Evolutionary conservation across 2,888 invertebrate species (phyloP).

Genomic region (Epirrita christyi): DNA sequence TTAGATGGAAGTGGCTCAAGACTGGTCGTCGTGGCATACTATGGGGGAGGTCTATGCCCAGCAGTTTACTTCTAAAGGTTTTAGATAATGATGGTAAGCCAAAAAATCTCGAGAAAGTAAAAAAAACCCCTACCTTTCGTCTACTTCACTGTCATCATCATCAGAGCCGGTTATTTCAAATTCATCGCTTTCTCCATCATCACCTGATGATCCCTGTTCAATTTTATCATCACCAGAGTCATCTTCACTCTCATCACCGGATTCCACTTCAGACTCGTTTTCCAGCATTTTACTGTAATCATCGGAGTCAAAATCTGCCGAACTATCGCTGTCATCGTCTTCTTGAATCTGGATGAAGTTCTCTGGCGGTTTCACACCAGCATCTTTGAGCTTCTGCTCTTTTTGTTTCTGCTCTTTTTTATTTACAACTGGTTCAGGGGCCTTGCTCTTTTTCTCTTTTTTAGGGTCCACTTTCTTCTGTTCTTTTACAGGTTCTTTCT

Average conservation of each 20-base stretch:
- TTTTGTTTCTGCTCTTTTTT: constrained; percentile 55
- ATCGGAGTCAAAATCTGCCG: constrained; percentile 70
- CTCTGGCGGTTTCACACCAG: constrained; percentile 57
- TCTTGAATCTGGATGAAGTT: constrained; percentile 62
- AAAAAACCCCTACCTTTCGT: constrained; percentile 48
- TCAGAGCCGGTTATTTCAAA: constrained; percentile 27
- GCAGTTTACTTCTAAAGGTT: too few relatives aligned
- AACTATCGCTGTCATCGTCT: constrained; percentile 60
- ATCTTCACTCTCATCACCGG: constrained; percentile 39
- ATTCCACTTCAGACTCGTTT: constrained; percentile 51
- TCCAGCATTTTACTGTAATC: constrained; percentile 66
- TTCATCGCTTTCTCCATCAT: constrained; percentile 40
- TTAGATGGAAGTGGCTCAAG: too few relatives aligned
- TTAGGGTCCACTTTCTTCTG: constrained; percentile 29
- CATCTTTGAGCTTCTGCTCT: constrained; percentile 53
- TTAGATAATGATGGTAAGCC: too few relatives aligned
- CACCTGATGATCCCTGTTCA: constrained; percentile 31
- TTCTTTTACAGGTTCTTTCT: constrained; percentile 26
- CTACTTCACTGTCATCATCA: constrained; percentile 36
- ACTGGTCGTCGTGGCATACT: too few relatives aligned
- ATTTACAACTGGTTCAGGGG: constrained; percentile 37
- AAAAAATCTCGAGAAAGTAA: too few relatives aligned
- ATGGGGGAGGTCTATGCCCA: too few relatives aligned
- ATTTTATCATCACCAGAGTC: constrained; percentile 38
- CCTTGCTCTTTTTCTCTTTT: constrained; percentile 30